Percentiles rank a stretch among this genome's conserved stretches.
Evolutionary conservation across 2,797 vertebrate species (phyloP).

Genomic region (Columba guinea): DNA sequence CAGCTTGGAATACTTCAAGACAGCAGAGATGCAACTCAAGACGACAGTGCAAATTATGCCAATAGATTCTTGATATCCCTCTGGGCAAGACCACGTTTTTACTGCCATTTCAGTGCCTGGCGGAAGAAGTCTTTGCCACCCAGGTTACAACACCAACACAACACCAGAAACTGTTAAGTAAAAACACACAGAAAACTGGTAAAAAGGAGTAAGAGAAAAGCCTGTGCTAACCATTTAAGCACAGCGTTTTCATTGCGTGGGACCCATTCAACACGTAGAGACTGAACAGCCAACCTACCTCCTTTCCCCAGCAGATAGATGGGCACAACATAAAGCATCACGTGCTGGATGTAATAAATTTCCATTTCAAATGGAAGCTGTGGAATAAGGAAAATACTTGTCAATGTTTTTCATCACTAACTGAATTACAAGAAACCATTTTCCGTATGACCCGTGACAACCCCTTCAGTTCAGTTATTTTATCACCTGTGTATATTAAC

Average conservation of each 20-base stretch:
- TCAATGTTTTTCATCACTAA: neutral
- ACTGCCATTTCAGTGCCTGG: neutral
- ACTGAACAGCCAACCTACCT: constrained; percentile 79
- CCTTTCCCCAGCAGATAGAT: constrained; percentile 95
- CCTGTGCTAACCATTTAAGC: neutral
- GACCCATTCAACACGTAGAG: neutral
- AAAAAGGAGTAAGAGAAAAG: neutral
- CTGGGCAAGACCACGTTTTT: neutral
- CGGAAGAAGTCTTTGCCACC: neutral
- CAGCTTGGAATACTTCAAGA: neutral
- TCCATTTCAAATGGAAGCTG: constrained; percentile 98
- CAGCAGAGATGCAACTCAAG: neutral
- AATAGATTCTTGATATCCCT: neutral
- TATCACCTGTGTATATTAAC: neutral
- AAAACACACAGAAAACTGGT: neutral
- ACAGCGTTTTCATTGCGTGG: neutral
- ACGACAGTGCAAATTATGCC: neutral
- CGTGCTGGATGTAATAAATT: constrained; percentile 98
- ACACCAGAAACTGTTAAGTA: neutral
- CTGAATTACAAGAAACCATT: neutral
- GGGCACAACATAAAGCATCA: constrained; percentile 96
- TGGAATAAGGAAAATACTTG: constrained; percentile 32
- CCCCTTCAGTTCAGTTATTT: neutral
- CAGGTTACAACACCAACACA: neutral
- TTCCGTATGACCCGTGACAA: neutral